A percentile compares a stretch with the other conserved stretches of the same genome.
These are phyloP conservation scores for Abrostola triplasia DNA, from an alignment of 2,888 invertebrate genomes.

Conservation along the genomic window DNA sequence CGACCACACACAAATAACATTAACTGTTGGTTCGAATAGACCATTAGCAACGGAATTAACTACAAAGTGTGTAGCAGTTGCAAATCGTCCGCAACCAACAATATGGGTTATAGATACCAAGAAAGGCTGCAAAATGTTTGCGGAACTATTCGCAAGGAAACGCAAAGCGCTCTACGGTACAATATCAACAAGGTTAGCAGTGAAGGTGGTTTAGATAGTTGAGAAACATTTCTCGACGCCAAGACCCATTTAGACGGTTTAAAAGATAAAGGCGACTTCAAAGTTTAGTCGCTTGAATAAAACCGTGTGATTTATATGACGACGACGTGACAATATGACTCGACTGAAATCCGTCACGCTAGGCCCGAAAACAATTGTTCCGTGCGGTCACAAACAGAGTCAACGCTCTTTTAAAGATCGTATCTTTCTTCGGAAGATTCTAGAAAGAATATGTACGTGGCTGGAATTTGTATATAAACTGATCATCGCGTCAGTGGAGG, in stretches of 20 bases:
- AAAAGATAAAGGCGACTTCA: conserved; percentile 43
- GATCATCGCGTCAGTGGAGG: conserved; percentile 48
- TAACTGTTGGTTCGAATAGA: conserved; percentile 49
- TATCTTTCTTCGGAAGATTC: conserved; percentile 65
- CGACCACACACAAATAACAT: conserved; percentile 64
- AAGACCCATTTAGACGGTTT: conserved; percentile 56
- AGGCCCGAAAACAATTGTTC: conserved; percentile 67
- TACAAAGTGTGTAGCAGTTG: conserved; percentile 57
- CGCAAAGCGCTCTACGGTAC: conserved; percentile 59
- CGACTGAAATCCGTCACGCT: conserved; percentile 66
- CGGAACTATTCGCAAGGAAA: conserved; percentile 82
- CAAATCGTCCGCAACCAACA: conserved; percentile 59
- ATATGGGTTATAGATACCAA: conserved; percentile 62
- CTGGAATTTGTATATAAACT: conserved; percentile 60
- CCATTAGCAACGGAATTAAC: conserved; percentile 63
- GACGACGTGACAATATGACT: conserved; percentile 65
- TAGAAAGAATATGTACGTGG: conserved; percentile 67
- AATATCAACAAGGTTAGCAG: conserved; percentile 78
- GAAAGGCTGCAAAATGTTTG: conserved; percentile 69
- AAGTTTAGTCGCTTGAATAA: conserved; percentile 50
- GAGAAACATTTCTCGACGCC: conserved; percentile 74
- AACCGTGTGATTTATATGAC: conserved; percentile 61
- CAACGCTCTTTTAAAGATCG: conserved; percentile 64
- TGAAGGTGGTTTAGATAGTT: conserved; percentile 80
- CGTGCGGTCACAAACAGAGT: conserved; percentile 63